Conservation (phyloP, 2,797 vertebrate species). For the Brachyalestes nurse region DNA sequence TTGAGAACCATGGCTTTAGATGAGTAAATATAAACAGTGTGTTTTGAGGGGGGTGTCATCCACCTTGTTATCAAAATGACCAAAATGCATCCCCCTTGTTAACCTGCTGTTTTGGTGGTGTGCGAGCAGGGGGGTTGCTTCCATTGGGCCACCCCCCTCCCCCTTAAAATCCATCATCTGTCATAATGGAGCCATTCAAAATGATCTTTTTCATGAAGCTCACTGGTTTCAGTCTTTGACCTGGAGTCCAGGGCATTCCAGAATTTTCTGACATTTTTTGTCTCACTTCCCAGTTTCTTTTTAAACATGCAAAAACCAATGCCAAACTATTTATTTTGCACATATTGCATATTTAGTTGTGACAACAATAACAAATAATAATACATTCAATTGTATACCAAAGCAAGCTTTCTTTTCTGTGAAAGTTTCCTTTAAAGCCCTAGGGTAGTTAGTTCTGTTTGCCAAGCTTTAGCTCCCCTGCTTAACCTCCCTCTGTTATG, state of each 20-base stretch:
- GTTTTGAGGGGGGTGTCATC: too few relatives aligned
- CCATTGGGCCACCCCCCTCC: too few relatives aligned
- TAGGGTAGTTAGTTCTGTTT: not conserved
- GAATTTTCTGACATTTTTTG: not conserved
- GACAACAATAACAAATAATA: not conserved
- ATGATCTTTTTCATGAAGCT: constrained; percentile 36
- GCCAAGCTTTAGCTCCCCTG: not conserved
- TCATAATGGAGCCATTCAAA: constrained; percentile 55
- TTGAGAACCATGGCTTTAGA: too few relatives aligned
- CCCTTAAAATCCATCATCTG: constrained; percentile 49
- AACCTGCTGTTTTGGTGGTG: too few relatives aligned
- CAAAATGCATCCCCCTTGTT: too few relatives aligned
- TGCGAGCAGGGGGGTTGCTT: too few relatives aligned
- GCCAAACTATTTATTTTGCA: not conserved
- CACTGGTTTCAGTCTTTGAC: constrained; percentile 1
- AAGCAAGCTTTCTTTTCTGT: not conserved
- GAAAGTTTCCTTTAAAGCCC: not conserved
- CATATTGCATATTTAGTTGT: not conserved
- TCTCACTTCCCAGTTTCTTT: not conserved
- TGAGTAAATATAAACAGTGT: too few relatives aligned
- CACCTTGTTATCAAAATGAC: too few relatives aligned
- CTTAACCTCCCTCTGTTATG: not conserved
- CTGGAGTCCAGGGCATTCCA: not conserved
- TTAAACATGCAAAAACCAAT: not conserved
- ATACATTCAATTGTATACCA: not conserved